Conservation (phyloP, 2,888 invertebrate genomes). For the Cabera pusaria region DNA sequence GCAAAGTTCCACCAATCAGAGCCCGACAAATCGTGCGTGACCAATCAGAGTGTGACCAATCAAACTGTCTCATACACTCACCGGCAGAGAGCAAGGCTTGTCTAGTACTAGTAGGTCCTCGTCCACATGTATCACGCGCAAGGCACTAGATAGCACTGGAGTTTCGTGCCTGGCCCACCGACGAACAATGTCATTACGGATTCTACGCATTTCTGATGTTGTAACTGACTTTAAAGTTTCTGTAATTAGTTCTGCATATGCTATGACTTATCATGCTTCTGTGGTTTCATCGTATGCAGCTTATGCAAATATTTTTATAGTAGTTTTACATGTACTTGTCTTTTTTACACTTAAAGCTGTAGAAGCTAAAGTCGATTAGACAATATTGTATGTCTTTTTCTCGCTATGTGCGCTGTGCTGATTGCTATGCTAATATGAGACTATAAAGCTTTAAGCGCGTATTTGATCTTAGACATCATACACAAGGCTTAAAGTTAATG, state of each 20-base stretch:
- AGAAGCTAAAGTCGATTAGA: no score
- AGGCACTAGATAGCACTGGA: slow-evolving; percentile 90
- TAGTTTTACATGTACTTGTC: no score
- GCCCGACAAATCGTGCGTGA: slow-evolving; percentile 4
- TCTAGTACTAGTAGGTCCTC: slow-evolving; percentile 94
- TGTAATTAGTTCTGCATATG: slow-evolving; percentile 10
- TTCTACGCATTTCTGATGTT: slow-evolving; percentile 44
- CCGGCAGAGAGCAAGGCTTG: slow-evolving; percentile 95
- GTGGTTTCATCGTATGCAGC: no score
- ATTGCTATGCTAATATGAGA: no score
- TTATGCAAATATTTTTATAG: no score
- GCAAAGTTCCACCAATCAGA: slow-evolving; percentile 14
- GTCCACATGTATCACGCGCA: slow-evolving; percentile 92
- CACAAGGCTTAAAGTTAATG: no score
- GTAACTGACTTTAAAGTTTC: slow-evolving; percentile 39
- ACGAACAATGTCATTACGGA: slow-evolving; percentile 49
- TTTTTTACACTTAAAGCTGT: no score
- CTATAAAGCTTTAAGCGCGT: no score
- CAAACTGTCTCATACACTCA: slow-evolving; percentile 81
- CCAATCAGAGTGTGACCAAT: slow-evolving; percentile 50
- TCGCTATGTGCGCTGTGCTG: no score
- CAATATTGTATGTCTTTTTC: no score
- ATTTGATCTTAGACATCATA: no score
- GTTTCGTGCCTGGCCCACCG: slow-evolving; percentile 91
- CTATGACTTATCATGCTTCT: slow-evolving; percentile 7